Percentiles rank a stretch among this genome's conserved stretches.
phyloP scores from a whole-genome alignment of 2,113 vertebrate species.

The Lathamus discolor region DNA sequence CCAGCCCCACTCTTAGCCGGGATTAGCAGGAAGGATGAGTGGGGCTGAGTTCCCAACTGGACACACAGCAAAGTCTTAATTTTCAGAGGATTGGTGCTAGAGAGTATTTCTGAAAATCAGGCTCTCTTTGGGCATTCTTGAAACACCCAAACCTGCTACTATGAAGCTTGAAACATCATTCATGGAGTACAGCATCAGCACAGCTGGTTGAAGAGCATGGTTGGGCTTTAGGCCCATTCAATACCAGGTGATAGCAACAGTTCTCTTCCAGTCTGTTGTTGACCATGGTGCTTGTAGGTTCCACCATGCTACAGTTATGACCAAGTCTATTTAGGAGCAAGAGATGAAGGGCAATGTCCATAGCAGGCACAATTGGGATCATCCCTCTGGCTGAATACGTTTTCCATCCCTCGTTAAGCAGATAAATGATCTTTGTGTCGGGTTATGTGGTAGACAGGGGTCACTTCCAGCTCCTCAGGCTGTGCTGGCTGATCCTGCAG shows the following conservation, averaged over 20 bases:
- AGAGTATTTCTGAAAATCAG: neutral
- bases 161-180: neutral
- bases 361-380: neutral
- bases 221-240: neutral
- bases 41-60: neutral
- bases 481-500: accelerated
- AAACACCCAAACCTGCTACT: neutral
- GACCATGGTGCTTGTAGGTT: neutral
- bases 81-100: conserved; percentile 29
- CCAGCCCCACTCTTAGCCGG: neutral
- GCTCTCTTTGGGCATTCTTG: neutral
- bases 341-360: accelerated
- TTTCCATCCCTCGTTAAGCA: neutral
- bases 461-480: neutral
- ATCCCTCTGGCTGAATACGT: accelerated
- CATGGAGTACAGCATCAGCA: accelerated
- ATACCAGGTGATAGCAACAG: neutral
- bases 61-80: neutral
- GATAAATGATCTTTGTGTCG: accelerated
- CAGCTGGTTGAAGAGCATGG: neutral
- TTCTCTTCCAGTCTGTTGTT: neutral
- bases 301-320: accelerated
- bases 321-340: accelerated
- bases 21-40: neutral
- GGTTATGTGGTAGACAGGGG: accelerated